Base-by-base conservation (phyloP, 1,140 invertebrate genomes). In the Heliconius nattereri region DNA sequence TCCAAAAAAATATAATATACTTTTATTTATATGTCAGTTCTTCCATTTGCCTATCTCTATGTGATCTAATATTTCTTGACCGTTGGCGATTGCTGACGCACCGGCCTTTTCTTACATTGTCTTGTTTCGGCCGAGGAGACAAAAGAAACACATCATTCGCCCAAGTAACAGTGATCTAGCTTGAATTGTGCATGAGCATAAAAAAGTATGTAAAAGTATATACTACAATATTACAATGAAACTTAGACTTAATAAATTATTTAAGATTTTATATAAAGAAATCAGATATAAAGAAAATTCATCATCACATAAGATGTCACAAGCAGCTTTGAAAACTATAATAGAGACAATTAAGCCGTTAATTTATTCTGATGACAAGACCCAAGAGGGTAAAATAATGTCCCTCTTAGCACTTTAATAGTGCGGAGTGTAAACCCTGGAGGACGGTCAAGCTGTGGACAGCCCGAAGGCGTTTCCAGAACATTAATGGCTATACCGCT, bases 331-430 rank as follows among this genome's bases (percentile, higher is more conserved):
- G 83, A 85, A 85, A 86, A 86, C 83, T 81, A 85, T 79, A 87
- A 85, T 85, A 84, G 80, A 83, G 83, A 80, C 89, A 90, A 91
- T 92, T 91, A 92, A 91, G 87, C 86, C 86, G 90, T 90, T 89
- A 91, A 92, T 91, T 92, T 91, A 92, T 89, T 87, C 90, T 88
- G 88, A 90, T 85, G 89, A 91, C 86, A 87, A 82, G 83, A 71
- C 89, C 90, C 87, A 87, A 84, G 88, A 86, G 88, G 90, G 88
- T 88, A 84, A 79, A 90, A 86, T 91, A 92, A 92, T 91, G 86
- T 85, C 89, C 88, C 90, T 91, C 90, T 92, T 92, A 92, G 90
- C 90, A 91, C 90, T 92, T 92, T 90, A 91, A 92, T 92, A 92
- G 91, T 89, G 88, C 86, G 76, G 84, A 86, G 81, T 82, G 84